Evolutionary conservation across 2,888 invertebrate species (phyloP).

Genomic region (Heliconius erato): DNA sequence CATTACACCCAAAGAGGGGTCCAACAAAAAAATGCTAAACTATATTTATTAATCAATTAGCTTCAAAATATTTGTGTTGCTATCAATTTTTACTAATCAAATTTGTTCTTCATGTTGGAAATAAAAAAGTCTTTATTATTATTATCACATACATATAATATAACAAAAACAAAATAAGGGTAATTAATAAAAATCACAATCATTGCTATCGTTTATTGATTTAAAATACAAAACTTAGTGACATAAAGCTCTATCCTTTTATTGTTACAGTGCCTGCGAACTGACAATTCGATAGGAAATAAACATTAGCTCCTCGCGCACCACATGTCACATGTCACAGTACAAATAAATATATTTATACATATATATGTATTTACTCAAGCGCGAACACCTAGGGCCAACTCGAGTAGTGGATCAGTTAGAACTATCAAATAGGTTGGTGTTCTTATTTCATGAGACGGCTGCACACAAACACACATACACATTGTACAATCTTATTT

Average conservation of each 20-base stretch:
- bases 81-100: too few relatives aligned
- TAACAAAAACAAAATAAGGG: slow-evolving; percentile 5
- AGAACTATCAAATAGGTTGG: slow-evolving; percentile 71
- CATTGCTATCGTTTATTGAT: slow-evolving; percentile 86
- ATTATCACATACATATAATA: too few relatives aligned
- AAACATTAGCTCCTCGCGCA: slow-evolving; percentile 80
- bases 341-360: slow-evolving; percentile 79
- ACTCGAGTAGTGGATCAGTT: slow-evolving; percentile 70
- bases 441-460: slow-evolving; percentile 55
- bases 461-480: slow-evolving; percentile 6
- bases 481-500: background rate
- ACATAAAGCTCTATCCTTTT: slow-evolving; percentile 86
- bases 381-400: slow-evolving; percentile 79
- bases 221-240: slow-evolving; percentile 87
- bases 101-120: too few relatives aligned
- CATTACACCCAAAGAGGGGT: too few relatives aligned
- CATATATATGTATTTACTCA: slow-evolving; percentile 64
- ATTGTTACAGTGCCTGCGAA: slow-evolving; percentile 86
- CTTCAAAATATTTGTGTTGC: too few relatives aligned
- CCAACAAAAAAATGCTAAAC: too few relatives aligned
- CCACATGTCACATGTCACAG: slow-evolving; percentile 72
- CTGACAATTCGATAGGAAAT: slow-evolving; percentile 86
- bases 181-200: slow-evolving; percentile 58
- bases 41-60: too few relatives aligned
- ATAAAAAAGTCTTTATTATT: too few relatives aligned